phyloP scores from a whole-genome alignment of 2,888 invertebrate species.

The Rhorus exstirpatorius region DNA sequence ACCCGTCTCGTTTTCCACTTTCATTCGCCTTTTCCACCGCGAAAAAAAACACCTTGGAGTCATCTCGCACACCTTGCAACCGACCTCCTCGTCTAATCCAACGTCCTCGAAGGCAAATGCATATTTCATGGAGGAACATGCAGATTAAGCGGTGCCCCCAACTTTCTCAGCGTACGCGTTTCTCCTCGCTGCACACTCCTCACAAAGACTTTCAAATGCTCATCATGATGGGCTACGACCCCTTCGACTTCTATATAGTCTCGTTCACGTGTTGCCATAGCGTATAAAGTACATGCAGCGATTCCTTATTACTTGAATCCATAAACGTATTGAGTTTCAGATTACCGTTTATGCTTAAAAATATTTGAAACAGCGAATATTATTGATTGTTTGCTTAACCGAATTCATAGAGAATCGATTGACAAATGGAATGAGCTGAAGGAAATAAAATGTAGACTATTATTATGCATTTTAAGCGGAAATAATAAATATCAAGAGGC shows the following conservation, averaged over 20 bases:
- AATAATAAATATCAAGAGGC: no score
- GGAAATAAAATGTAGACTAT: no score
- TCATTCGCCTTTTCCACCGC: constrained; percentile 9
- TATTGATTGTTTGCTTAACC: no score
- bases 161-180: constrained; percentile 42
- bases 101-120: constrained; percentile 50
- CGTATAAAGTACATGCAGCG: not conserved
- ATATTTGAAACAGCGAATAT: no score
- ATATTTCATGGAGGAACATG: constrained; percentile 62
- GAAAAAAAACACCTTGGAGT: constrained; percentile 11
- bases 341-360: no score
- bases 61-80: not conserved
- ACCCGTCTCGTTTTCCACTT: not conserved
- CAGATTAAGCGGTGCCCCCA: constrained; percentile 57
- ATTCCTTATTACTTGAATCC: not conserved
- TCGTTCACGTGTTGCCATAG: not conserved
- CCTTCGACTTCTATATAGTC: not conserved
- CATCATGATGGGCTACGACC: not conserved
- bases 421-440: no score
- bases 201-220: not conserved
- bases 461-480: no score
- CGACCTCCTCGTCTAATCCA: constrained; percentile 20
- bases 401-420: no score
- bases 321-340: not conserved
- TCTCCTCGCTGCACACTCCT: constrained; percentile 6